Evolutionary conservation across 2,888 invertebrate species (phyloP), one percentile per base, ranked within the genome.

Genomic region (Drosophila differens): DNA sequence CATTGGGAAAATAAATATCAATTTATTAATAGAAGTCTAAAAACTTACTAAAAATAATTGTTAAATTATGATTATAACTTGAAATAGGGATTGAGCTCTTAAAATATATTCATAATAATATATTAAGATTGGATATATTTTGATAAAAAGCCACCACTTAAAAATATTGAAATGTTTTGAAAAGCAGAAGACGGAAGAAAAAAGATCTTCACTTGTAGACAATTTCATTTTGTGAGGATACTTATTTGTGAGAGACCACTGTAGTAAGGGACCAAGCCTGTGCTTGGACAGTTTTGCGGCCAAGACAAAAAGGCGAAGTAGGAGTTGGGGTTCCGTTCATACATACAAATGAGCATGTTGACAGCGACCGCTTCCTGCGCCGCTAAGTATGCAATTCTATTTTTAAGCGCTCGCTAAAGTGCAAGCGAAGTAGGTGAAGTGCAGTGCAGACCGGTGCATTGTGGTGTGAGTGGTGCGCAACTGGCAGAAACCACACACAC

Each of bases 311-410:
- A 71, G 71, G 47, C 57, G 28, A 37, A 9, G 39, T 14, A 28
- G 25, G 54, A 37, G 30, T 16, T 22, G 41, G 30, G 10, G 16
- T 28, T 37, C 25, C 16, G 30, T 25, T n/a, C 22, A 16, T 30
- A 44, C 30, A 22, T 16, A 22, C 32, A 33, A 44, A 32, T 22
- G 33, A 44, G 22, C 22, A 58, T 58, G 85, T 76, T 81, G 87
- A 73, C 75, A 74, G 67, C 67, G 68, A 62, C 63, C 81, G 77
- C 78, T 83, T 88, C 88, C 89, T 85, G 83, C 82, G 83, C 89
- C 85, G 70, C 87, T 89, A 89, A 88, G 89, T 88, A 89, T 88
- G 87, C 89, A 87, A 85, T 83, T 77, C 87, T 88, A 89, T 89
- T 89, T 79, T 86, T 85, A 83, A 81, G 81, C 81, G 65, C 70